Conservation (phyloP, 2,113 vertebrate species). For the Greenwoodochromis staneri region DNA sequence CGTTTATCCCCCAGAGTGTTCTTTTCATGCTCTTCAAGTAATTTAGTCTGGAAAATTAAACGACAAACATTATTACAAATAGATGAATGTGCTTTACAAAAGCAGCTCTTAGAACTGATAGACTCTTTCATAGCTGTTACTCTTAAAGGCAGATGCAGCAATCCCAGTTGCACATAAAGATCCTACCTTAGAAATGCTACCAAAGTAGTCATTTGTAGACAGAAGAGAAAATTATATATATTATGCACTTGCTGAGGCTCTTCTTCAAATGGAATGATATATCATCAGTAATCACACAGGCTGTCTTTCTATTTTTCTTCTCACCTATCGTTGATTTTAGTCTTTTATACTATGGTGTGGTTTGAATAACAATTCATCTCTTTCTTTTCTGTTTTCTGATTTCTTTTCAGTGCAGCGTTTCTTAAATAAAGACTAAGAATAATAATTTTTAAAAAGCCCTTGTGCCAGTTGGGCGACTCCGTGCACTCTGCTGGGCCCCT, state of each 20-base stretch:
- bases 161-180: neutral
- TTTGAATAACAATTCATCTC: neutral
- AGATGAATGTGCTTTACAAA: neutral
- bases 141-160: neutral
- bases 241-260: neutral
- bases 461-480: neutral
- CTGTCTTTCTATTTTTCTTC: neutral
- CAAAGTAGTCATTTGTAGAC: constrained; percentile 34
- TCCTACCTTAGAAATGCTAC: constrained; percentile 7
- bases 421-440: neutral
- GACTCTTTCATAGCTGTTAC: neutral
- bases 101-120: neutral
- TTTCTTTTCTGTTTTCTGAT: neutral
- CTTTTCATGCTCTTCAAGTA: constrained; percentile 1
- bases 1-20: neutral
- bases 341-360: neutral
- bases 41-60: constrained; percentile 12
- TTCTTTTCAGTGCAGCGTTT: neutral
- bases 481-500: neutral
- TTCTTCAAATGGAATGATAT: constrained; percentile 43
- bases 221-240: constrained; percentile 8
- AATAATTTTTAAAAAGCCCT: neutral
- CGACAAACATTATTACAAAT: constrained; percentile 7
- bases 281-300: neutral
- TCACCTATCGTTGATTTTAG: neutral